Conservation (phyloP, 2,888 invertebrate genomes). For the Papilio elwesi region DNA sequence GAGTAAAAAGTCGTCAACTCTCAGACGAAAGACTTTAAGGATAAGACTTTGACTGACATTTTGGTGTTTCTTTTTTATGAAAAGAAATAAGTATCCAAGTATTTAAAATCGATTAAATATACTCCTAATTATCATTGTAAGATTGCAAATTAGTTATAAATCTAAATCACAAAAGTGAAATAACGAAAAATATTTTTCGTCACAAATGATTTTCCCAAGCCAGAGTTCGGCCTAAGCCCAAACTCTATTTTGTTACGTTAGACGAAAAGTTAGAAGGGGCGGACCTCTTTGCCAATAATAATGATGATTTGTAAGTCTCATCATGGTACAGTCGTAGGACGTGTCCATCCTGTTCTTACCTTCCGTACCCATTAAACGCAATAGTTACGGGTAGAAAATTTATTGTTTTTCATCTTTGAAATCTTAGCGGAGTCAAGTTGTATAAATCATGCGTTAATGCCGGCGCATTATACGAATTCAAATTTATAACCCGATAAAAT, state of each 20-base stretch:
- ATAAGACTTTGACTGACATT: slow-evolving; percentile 46
- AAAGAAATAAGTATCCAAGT: no score
- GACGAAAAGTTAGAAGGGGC: no score
- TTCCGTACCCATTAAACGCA: slow-evolving; percentile 73
- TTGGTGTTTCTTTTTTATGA: no score
- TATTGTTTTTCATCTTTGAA: slow-evolving; percentile 85
- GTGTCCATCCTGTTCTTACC: slow-evolving; percentile 57
- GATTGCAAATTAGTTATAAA: no score
- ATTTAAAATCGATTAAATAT: no score
- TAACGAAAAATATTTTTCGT: no score
- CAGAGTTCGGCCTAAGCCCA: no score
- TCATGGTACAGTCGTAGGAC: not conserved
- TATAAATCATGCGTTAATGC: slow-evolving; percentile 84
- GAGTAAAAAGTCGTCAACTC: slow-evolving; percentile 79
- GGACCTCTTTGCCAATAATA: no score
- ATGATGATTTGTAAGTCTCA: not conserved
- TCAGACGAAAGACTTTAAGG: slow-evolving; percentile 50
- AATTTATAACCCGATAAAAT: slow-evolving; percentile 85
- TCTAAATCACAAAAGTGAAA: no score
- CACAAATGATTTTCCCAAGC: no score
- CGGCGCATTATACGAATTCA: slow-evolving; percentile 83
- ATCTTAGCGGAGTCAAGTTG: slow-evolving; percentile 84
- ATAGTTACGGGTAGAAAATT: slow-evolving; percentile 82
- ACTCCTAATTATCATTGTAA: no score
- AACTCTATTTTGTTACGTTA: no score